Conservation (phyloP, 2,797 vertebrate genomes). For the Scyliorhinus canicula region DNA sequence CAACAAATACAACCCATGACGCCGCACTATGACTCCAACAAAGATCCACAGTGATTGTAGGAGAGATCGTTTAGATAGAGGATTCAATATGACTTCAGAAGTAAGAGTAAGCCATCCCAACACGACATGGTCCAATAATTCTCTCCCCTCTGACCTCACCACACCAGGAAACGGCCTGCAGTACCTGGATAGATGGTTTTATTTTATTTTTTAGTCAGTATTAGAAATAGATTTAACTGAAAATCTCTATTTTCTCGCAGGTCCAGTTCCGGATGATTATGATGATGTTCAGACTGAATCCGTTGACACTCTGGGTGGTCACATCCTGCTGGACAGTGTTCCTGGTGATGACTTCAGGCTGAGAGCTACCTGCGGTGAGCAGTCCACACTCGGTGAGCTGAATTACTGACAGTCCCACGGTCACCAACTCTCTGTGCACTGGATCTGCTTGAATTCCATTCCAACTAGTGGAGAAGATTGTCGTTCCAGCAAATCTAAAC, state of each 20-base stretch:
- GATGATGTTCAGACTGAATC: background rate
- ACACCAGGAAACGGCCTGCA: background rate
- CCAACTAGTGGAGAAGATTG: background rate
- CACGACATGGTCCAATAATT: background rate
- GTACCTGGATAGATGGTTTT: background rate
- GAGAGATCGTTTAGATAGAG: too few species aligned
- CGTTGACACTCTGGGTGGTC: background rate
- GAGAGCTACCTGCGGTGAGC: background rate
- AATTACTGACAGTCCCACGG: background rate
- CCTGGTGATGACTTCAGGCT: background rate
- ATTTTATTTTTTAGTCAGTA: background rate
- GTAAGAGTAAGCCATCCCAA: background rate
- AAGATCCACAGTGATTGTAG: background rate
- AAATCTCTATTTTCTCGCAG: background rate
- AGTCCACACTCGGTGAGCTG: background rate
- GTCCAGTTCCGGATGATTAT: background rate
- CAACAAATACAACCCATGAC: background rate
- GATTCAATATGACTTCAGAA: background rate
- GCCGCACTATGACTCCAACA: background rate
- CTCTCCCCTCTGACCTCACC: background rate
- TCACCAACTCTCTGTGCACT: too few species aligned
- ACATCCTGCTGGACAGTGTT: background rate
- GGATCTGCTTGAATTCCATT: background rate
- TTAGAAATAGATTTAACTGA: background rate
- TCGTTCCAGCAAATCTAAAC: background rate